Conservation (phyloP, 1,140 invertebrate genomes). For the Propsilocerus akamusi region DNA sequence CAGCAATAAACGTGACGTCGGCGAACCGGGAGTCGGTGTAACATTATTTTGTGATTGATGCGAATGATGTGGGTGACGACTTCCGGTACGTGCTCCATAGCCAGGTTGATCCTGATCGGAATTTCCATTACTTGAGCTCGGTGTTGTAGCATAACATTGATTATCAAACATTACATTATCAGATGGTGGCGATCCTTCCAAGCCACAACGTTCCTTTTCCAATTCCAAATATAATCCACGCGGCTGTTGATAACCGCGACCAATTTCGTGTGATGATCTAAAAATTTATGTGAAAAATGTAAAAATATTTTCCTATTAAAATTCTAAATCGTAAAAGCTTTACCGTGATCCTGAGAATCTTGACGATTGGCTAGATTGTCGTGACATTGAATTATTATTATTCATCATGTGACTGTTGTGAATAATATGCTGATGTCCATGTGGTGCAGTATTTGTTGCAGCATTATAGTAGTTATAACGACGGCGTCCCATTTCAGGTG, state of each 20-base stretch:
- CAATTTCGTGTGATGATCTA: conserved; percentile 43
- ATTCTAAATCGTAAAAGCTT: not conserved
- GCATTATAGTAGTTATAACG: conserved; percentile 35
- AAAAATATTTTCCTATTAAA: not conserved
- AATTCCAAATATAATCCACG: conserved; percentile 67
- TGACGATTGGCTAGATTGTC: conserved; percentile 20
- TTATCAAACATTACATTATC: conserved; percentile 87
- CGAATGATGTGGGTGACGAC: conserved; percentile 29
- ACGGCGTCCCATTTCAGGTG: conserved; percentile 67
- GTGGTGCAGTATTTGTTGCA: conserved; percentile 25
- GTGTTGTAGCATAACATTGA: conserved; percentile 82
- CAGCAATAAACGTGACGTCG: conserved; percentile 65
- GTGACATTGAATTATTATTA: conserved; percentile 23
- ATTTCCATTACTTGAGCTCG: conserved; percentile 77
- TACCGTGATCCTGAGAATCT: conserved; percentile 27
- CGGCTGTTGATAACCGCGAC: conserved; percentile 23
- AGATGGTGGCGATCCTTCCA: conserved; percentile 68
- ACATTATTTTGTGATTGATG: conserved; percentile 32
- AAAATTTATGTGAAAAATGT: conserved; percentile 1
- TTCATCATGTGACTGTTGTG: conserved; percentile 25
- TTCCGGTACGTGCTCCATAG: conserved; percentile 32
- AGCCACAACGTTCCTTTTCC: conserved; percentile 45
- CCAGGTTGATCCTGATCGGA: conserved; percentile 62
- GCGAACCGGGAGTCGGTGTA: conserved; percentile 63
- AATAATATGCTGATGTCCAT: conserved; percentile 27